These are phyloP conservation scores for Psix sp. DNA, from an alignment of 1,140 invertebrate species.

Conservation along the genomic window DNA sequence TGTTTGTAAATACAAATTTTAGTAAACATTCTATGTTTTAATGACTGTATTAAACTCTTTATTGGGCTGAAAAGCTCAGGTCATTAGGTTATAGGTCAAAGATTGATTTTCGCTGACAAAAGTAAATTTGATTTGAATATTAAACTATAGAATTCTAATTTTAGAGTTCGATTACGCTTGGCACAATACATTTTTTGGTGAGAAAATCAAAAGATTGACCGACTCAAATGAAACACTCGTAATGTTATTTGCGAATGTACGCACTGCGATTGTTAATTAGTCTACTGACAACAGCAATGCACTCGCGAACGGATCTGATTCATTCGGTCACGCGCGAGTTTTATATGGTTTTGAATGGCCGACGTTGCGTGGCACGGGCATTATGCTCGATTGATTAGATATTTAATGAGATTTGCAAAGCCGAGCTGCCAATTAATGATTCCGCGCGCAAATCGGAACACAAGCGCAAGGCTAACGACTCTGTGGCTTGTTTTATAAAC, in stretches of 20 bases:
- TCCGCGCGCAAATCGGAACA: background rate
- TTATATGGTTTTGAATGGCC: slow-evolving; percentile 10
- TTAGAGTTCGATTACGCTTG: background rate
- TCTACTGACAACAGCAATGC: slow-evolving; percentile 17
- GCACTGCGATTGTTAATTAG: slow-evolving; percentile 27
- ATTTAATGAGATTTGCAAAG: slow-evolving; percentile 37
- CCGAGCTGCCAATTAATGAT: slow-evolving; percentile 13
- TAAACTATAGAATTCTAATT: background rate
- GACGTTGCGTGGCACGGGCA: too few relatives aligned
- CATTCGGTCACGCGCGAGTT: slow-evolving; percentile 10
- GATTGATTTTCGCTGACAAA: too few relatives aligned
- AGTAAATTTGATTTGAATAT: too few relatives aligned
- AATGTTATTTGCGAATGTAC: slow-evolving; percentile 3
- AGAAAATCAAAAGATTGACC: slow-evolving; percentile 16
- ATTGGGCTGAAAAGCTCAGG: too few relatives aligned
- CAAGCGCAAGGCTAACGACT: slow-evolving; percentile 20
- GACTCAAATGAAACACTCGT: slow-evolving; percentile 1
- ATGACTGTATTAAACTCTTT: too few relatives aligned
- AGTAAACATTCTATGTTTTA: too few relatives aligned
- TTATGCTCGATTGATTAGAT: slow-evolving; percentile 31
- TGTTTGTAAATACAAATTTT: too few relatives aligned
- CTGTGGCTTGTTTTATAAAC: slow-evolving; percentile 68
- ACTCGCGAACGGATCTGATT: slow-evolving; percentile 11
- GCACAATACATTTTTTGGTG: background rate
- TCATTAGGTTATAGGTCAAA: too few relatives aligned